phyloP scores from a whole-genome alignment of 2,888 invertebrate genomes.

The Andrena chrysosceles region DNA sequence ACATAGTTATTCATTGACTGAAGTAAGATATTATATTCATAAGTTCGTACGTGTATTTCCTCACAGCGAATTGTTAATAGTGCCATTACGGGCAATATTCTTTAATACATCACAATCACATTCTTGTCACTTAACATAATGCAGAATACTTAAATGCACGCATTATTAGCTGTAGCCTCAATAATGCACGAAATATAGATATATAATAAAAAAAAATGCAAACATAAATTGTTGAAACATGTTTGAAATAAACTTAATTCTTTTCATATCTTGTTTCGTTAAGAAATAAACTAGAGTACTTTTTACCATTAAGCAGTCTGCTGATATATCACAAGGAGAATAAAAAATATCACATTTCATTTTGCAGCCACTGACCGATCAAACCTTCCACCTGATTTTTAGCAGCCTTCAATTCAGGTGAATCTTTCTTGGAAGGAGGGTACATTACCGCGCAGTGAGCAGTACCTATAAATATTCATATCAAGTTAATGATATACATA shows the following conservation, averaged over 20 bases:
- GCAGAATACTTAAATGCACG: slow-evolving; percentile 47
- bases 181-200: slow-evolving; percentile 53
- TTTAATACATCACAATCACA: slow-evolving; percentile 60
- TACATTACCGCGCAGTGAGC: slow-evolving; percentile 98
- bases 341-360: slow-evolving; percentile 35
- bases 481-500: slow-evolving; percentile 18
- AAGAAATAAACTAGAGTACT: neutral
- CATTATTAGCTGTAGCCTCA: slow-evolving; percentile 56
- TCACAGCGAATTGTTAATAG: slow-evolving; percentile 67
- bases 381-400: slow-evolving; percentile 88
- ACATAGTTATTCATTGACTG: slow-evolving; percentile 63
- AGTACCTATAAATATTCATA: slow-evolving; percentile 84
- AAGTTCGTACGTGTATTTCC: slow-evolving; percentile 59
- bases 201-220: slow-evolving; percentile 27
- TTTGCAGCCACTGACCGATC: slow-evolving; percentile 87
- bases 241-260: slow-evolving; percentile 36
- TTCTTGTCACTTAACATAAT: slow-evolving; percentile 50
- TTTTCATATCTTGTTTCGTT: slow-evolving; percentile 19
- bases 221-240: slow-evolving; percentile 29
- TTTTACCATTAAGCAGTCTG: slow-evolving; percentile 24
- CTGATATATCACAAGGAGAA: slow-evolving; percentile 24
- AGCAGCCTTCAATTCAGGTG: slow-evolving; percentile 89
- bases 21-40: slow-evolving; percentile 62
- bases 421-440: slow-evolving; percentile 89
- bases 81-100: slow-evolving; percentile 75